A percentile compares a stretch with the other conserved stretches of the same genome.
These are phyloP conservation scores for Anticlea derivata DNA, from an alignment of 2,888 invertebrate genomes.

Conservation along the genomic window DNA sequence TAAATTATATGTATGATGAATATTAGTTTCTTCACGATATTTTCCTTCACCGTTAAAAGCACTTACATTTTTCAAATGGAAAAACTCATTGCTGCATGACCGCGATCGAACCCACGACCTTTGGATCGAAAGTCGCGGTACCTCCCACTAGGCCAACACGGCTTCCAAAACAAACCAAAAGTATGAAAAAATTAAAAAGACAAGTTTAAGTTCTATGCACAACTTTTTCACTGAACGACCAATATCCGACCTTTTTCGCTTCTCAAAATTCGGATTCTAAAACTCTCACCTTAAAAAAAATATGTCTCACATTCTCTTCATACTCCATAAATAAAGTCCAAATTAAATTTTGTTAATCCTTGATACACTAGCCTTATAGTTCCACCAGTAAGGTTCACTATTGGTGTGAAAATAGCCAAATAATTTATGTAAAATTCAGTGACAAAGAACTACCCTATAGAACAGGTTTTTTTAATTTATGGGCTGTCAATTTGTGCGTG, in stretches of 20 bases:
- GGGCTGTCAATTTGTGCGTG: slow-evolving; percentile 62
- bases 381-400: slow-evolving; percentile 5
- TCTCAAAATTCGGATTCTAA: slow-evolving; percentile 17
- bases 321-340: slow-evolving; percentile 19
- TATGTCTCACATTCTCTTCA: slow-evolving; percentile 21
- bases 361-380: background rate
- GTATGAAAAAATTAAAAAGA: too few relatives aligned
- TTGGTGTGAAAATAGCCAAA: slow-evolving; percentile 11
- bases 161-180: too few relatives aligned
- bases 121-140: too few relatives aligned
- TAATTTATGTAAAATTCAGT: slow-evolving; percentile 36
- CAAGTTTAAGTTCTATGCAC: too few relatives aligned
- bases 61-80: too few relatives aligned
- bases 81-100: too few relatives aligned
- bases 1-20: too few relatives aligned
- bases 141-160: too few relatives aligned
- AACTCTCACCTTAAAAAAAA: slow-evolving; percentile 23
- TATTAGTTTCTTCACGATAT: too few relatives aligned
- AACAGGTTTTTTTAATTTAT: slow-evolving; percentile 81
- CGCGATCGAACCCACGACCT: too few relatives aligned
- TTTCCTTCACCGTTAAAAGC: too few relatives aligned
- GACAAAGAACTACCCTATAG: slow-evolving; percentile 65
- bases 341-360: slow-evolving; percentile 10
- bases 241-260: slow-evolving; percentile 10
- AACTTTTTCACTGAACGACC: slow-evolving; percentile 6